A percentile compares a stretch with the other conserved stretches of the same genome.
These are phyloP conservation scores for Manacus vitellinus DNA, from an alignment of 2,113 vertebrate genomes.

Conservation along the genomic window DNA sequence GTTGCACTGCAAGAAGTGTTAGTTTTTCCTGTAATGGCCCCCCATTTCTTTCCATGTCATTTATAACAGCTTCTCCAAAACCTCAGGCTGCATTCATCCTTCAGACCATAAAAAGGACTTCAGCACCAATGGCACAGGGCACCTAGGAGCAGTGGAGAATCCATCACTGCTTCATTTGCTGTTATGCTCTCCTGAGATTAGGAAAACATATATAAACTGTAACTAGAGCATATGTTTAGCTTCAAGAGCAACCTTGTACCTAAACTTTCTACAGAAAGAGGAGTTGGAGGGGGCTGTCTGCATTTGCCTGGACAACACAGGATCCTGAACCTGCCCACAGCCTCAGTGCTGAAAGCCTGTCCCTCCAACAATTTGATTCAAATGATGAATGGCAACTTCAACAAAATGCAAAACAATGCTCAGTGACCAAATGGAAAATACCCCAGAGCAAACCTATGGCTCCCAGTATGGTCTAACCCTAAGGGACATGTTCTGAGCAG, in stretches of 20 bases:
- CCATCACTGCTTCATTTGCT: not conserved
- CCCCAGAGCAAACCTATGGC: not conserved
- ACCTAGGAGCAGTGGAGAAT: not conserved
- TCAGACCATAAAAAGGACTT: not conserved
- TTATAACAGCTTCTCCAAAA: not conserved
- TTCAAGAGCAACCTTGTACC: not conserved
- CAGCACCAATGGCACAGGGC: fast-evolving
- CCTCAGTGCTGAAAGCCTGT: not conserved
- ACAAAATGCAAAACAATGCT: not conserved
- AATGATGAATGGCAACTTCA: not conserved
- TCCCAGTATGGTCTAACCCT: not conserved
- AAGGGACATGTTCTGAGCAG: fast-evolving
- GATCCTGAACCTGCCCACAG: not conserved
- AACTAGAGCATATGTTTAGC: not conserved
- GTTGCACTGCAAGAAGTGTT: not conserved
- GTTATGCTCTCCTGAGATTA: not conserved
- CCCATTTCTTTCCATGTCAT: not conserved
- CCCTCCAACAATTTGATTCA: not conserved
- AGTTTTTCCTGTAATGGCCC: not conserved
- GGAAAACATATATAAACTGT: not conserved
- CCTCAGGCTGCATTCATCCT: not conserved
- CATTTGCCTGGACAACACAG: not conserved
- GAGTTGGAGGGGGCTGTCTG: not conserved
- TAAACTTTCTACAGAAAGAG: not conserved
- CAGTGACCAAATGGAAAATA: not conserved